Base-by-base conservation (phyloP, 2,797 vertebrate genomes). In the Rhabdophis nuchalis region DNA sequence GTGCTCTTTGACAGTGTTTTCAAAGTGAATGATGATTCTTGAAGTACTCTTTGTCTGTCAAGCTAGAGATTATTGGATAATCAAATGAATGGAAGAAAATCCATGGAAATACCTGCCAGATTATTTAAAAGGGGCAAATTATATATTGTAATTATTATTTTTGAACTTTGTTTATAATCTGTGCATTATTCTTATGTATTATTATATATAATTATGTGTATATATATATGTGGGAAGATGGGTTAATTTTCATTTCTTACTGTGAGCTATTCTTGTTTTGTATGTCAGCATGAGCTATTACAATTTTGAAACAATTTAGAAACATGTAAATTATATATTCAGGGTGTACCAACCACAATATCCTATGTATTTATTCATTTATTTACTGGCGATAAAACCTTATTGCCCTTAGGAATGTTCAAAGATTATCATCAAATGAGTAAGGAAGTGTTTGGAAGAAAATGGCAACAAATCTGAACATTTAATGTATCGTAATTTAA, bases 111-210 rank as follows among this genome's bases (percentile, higher is more conserved):
- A 91, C 95, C 90, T 60, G 92, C 23, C 90, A 94, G 96, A 93
- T 94, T 96, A 94, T 95, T 88, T 96, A 95, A 96, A 96, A 96
- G 93, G 95, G 93, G 94, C 95, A 95, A 95, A 36, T 41, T 77
- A 36, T 41, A 36, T 41, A 41, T 36, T 77, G 16, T 77, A 77
- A 77, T 77, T 77, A 68, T 32, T n/a, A 77, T 41, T 77, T 77
- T 77, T 77, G 68, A 77, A 36, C 32, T 41, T 77, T 77, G 68
- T 3, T 41, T 77, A 41, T 36, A 77, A 36, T 41, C 32, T 77
- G 54, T 56, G 32, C 8, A 23, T 77, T 77, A 8, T 36, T 20
- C 16, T 41, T n/a, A 64, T n/a, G n/a, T n/a, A n/a, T 64, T 64
- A n/a, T 64, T n/a, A 61, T 64, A 64, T 64, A n/a, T 64, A 5